Percentiles rank a stretch among this genome's conserved stretches.
phyloP scores from a whole-genome alignment of 2,888 invertebrate genomes.

The Tubulanus polymorphus region DNA sequence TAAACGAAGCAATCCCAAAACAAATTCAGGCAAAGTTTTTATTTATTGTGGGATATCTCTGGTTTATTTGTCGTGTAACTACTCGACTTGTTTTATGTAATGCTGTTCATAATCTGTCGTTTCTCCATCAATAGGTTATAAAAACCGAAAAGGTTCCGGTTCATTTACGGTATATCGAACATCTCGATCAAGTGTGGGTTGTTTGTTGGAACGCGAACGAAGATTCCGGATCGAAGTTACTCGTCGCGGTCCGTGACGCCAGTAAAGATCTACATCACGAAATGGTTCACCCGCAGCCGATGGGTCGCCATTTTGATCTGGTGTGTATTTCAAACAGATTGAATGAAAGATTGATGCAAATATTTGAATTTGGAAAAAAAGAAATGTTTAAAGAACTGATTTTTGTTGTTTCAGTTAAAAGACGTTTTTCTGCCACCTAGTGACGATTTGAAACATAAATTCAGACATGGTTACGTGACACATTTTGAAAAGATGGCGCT shows the following conservation, averaged over 20 bases:
- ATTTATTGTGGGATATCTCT: no score
- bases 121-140: slow-evolving; percentile 67
- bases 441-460: slow-evolving; percentile 58
- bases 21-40: no score
- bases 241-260: slow-evolving; percentile 69
- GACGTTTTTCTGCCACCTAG: slow-evolving; percentile 50
- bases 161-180: slow-evolving; percentile 66
- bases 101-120: slow-evolving; percentile 9
- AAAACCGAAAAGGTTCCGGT: slow-evolving; percentile 70
- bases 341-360: no score
- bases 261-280: slow-evolving; percentile 69
- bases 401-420: slow-evolving; percentile 37
- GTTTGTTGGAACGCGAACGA: slow-evolving; percentile 62
- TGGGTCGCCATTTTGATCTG: slow-evolving; percentile 72
- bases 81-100: slow-evolving; percentile 1
- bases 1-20: no score
- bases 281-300: slow-evolving; percentile 61
- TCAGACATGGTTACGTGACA: slow-evolving; percentile 71
- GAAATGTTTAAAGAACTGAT: not conserved
- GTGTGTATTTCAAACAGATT: slow-evolving; percentile 57
- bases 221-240: slow-evolving; percentile 63
- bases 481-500: slow-evolving; percentile 69
- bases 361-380: no score
- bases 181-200: slow-evolving; percentile 72
- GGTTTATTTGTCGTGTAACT: no score